Percentiles rank a stretch among this genome's conserved stretches.
Evolutionary conservation across 2,113 vertebrate genomes (phyloP).

Genomic region (Saguinus imperator): DNA sequence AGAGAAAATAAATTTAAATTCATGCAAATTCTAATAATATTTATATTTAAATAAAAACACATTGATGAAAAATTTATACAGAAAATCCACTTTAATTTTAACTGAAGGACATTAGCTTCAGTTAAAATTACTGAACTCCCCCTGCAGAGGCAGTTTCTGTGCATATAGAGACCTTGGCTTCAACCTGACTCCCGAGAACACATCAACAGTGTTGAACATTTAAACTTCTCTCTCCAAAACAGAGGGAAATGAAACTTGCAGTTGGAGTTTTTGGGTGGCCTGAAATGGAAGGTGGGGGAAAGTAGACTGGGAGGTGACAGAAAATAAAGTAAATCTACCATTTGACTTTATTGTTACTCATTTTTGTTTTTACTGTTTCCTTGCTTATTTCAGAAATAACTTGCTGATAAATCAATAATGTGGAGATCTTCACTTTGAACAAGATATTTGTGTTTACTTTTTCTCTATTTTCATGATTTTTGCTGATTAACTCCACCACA

Average conservation of each 20-base stretch:
- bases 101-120: background rate
- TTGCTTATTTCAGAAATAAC: constrained; percentile 33
- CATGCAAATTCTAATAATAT: background rate
- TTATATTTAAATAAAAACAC: constrained; percentile 29
- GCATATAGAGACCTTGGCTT: background rate
- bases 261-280: background rate
- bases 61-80: background rate
- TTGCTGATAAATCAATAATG: background rate
- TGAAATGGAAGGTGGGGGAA: background rate
- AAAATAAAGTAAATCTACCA: background rate
- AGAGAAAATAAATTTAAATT: background rate
- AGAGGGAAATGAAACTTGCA: background rate
- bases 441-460: background rate
- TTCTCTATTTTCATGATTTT: constrained; percentile 5
- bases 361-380: background rate
- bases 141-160: background rate
- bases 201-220: background rate
- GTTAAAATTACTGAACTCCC: no score
- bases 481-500: background rate
- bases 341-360: background rate
- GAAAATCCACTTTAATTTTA: constrained; percentile 17
- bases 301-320: background rate
- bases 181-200: background rate
- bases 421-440: background rate
- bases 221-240: background rate